Percentiles rank a stretch among this genome's conserved stretches.
phyloP scores from a whole-genome alignment of 2,888 invertebrate species.

The Deilephila porcellus region DNA sequence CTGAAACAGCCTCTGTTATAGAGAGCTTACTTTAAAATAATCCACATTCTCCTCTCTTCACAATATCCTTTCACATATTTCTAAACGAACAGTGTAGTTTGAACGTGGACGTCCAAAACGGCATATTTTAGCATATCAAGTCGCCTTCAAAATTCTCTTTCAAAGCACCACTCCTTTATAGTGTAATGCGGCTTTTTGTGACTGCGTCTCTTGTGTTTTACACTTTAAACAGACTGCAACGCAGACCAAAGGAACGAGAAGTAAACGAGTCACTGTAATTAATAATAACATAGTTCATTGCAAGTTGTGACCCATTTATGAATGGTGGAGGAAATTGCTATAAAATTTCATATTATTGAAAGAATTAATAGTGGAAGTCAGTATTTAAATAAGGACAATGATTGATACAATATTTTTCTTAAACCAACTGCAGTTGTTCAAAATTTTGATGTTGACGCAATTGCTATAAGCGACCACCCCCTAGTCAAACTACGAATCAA shows the following conservation, averaged over 20 bases:
- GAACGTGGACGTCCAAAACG: constrained; percentile 17
- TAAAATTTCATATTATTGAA: too few relatives aligned
- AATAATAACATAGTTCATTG: too few relatives aligned
- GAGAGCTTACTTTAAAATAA: too few relatives aligned
- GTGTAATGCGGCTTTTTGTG: constrained; percentile 3
- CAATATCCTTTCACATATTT: not conserved
- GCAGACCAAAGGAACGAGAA: not conserved
- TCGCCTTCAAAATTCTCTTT: constrained; percentile 26
- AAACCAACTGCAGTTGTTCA: too few relatives aligned
- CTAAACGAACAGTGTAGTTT: not conserved
- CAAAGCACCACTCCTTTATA: constrained; percentile 19
- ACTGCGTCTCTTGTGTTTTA: constrained; percentile 17
- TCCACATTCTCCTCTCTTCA: not conserved
- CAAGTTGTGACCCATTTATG: too few relatives aligned
- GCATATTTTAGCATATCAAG: constrained; percentile 27
- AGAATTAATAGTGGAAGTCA: too few relatives aligned
- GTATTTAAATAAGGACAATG: too few relatives aligned
- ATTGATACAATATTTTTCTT: too few relatives aligned
- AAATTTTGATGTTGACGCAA: too few relatives aligned
- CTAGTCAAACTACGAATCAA: too few relatives aligned
- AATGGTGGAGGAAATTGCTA: too few relatives aligned
- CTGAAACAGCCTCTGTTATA: not conserved
- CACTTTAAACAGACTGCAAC: not conserved
- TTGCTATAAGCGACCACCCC: too few relatives aligned
- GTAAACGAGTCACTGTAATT: not conserved